These are phyloP conservation scores for Apostichopus californicus DNA, from an alignment of 35 echinoderm and acorn worm species.

Conservation along the genomic window DNA sequence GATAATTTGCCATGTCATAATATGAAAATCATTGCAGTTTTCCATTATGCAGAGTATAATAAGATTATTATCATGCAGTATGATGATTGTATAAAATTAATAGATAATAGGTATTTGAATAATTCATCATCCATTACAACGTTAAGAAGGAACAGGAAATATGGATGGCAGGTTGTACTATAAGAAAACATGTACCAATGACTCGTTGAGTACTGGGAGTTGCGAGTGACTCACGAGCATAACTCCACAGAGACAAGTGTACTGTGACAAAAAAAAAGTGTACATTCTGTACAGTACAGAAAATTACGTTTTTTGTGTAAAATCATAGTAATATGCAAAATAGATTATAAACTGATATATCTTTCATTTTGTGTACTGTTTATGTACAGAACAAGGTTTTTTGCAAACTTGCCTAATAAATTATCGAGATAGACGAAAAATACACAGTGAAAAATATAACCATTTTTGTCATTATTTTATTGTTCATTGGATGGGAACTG, in stretches of 20 bases:
- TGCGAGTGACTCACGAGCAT: background rate
- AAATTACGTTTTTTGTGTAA: constrained; percentile 44
- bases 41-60: constrained; percentile 50
- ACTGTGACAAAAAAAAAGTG: constrained; percentile 34
- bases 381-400: constrained; percentile 66
- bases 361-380: constrained; percentile 71
- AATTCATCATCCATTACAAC: constrained; percentile 7
- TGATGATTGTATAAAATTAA: constrained; percentile 50
- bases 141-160: background rate
- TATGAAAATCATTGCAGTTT: background rate
- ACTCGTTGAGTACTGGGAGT: background rate
- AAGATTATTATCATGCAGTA: constrained; percentile 48
- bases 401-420: constrained; percentile 70
- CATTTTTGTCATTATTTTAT: constrained; percentile 8
- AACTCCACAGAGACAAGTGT: background rate
- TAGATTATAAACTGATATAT: constrained; percentile 68
- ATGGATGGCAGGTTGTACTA: constrained; percentile 49
- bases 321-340: constrained; percentile 60
- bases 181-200: constrained; percentile 24
- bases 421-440: constrained; percentile 60
- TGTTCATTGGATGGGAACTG: background rate
- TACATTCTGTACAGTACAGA: constrained; percentile 54
- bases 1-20: background rate
- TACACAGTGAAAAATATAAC: constrained; percentile 20
- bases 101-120: constrained; percentile 48